These are phyloP conservation scores for Diarsia dahlii DNA, from an alignment of 2,888 invertebrate species.

Conservation along the genomic window DNA sequence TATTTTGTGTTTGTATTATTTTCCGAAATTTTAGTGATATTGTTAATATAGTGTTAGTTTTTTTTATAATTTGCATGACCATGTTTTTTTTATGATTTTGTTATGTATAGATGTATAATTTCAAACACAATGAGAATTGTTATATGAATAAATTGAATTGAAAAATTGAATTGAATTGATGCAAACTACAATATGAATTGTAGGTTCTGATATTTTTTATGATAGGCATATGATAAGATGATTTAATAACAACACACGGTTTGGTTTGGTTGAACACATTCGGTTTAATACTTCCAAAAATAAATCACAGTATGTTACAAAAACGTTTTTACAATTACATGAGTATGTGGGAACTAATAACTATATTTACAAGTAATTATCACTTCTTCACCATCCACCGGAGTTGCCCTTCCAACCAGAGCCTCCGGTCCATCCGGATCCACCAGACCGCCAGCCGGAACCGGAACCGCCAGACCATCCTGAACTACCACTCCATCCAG, in stretches of 20 bases:
- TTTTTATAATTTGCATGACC: too few species aligned
- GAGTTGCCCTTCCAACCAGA: slow-evolving; percentile 31
- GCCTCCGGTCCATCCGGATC: slow-evolving; percentile 28
- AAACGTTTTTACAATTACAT: slow-evolving; percentile 10
- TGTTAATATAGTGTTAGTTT: too few species aligned
- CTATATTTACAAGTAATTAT: background rate
- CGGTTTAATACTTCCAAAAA: slow-evolving; percentile 27
- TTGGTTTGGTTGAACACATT: slow-evolving; percentile 18
- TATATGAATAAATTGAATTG: too few species aligned
- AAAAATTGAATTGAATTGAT: too few species aligned
- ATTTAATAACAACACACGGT: slow-evolving; percentile 4
- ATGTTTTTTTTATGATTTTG: too few species aligned
- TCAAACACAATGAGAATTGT: too few species aligned
- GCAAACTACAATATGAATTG: background rate
- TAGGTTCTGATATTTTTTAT: background rate
- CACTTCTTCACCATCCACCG: slow-evolving; percentile 48
- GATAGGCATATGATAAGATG: background rate
- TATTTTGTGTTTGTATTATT: too few species aligned
- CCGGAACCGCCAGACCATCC: slow-evolving; percentile 15
- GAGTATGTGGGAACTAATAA: background rate
- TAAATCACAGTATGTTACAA: slow-evolving; percentile 5
- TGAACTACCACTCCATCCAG: slow-evolving; percentile 25
- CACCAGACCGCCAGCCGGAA: slow-evolving; percentile 2
- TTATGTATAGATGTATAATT: too few species aligned
- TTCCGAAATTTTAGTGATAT: too few species aligned